Conservation (phyloP, 2,113 vertebrate genomes). For the Tapirus terrestris region DNA sequence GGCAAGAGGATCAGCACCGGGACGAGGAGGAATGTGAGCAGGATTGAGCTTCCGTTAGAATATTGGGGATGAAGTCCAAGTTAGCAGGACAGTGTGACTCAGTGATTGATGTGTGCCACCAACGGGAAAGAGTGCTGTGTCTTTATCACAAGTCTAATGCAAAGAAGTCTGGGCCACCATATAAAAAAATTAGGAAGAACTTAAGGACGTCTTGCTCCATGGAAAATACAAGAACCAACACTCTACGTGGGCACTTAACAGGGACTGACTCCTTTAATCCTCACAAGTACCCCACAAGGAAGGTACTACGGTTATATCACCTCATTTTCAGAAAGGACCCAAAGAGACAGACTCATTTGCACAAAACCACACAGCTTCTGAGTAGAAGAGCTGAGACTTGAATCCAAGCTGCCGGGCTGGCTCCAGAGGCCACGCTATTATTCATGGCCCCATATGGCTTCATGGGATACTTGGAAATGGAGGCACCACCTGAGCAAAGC, state of each 20-base stretch:
- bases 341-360: rapidly evolving
- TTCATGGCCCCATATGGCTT: rapidly evolving
- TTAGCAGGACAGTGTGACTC: background rate
- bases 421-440: rapidly evolving
- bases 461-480: background rate
- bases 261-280: rapidly evolving
- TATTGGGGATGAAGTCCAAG: rapidly evolving
- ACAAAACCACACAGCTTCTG: background rate
- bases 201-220: rapidly evolving
- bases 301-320: rapidly evolving
- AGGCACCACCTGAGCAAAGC: rapidly evolving
- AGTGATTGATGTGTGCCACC: rapidly evolving
- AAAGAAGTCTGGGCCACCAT: no score
- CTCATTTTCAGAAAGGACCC: background rate
- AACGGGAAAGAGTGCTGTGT: rapidly evolving
- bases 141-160: background rate
- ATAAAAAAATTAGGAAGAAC: rapidly evolving
- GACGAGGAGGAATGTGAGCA: rapidly evolving
- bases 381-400: background rate
- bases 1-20: background rate
- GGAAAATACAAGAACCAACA: background rate
- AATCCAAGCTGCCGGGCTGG: rapidly evolving
- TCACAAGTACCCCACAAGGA: rapidly evolving
- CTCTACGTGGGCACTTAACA: rapidly evolving
- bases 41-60: rapidly evolving